Percentiles rank a stretch among this genome's conserved stretches.
Conservation (phyloP, 2,888 invertebrate species). For the Dyspetes luteomarginatus region DNA sequence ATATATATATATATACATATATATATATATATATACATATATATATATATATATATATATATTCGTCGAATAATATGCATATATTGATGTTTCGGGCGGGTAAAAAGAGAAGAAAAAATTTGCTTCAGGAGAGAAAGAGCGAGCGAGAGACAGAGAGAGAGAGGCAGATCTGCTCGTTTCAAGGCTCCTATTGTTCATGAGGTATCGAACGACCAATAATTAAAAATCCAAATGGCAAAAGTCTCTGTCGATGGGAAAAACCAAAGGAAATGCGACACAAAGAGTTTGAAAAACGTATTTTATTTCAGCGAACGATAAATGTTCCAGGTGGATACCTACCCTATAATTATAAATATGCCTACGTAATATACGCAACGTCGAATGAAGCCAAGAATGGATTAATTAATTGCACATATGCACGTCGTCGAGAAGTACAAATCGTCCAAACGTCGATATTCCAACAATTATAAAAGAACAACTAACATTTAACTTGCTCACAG, state of each 20-base stretch:
- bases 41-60: too few species aligned
- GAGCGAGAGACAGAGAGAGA: not conserved
- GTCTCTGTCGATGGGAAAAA: constrained; percentile 14
- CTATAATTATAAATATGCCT: not conserved
- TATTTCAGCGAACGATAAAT: constrained; percentile 24
- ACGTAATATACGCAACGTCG: constrained; percentile 1
- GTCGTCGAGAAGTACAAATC: not conserved
- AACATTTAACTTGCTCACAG: not conserved
- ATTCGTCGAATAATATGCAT: too few species aligned
- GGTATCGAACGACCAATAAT: constrained; percentile 53
- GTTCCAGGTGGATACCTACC: not conserved
- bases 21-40: too few species aligned
- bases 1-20: too few species aligned
- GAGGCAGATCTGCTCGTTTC: not conserved
- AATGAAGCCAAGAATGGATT: constrained; percentile 11
- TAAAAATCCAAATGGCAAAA: constrained; percentile 44
- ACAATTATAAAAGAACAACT: not conserved
- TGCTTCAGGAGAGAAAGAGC: not conserved
- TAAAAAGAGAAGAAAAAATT: constrained; percentile 1
- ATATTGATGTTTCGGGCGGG: constrained; percentile 3
- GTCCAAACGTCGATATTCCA: not conserved
- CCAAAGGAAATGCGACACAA: constrained; percentile 7
- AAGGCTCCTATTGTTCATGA: constrained; percentile 41
- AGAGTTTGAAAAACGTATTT: constrained; percentile 19
- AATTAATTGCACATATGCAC: not conserved